Conservation (phyloP, 1,140 invertebrate genomes). For the Triops longicaudatus region DNA sequence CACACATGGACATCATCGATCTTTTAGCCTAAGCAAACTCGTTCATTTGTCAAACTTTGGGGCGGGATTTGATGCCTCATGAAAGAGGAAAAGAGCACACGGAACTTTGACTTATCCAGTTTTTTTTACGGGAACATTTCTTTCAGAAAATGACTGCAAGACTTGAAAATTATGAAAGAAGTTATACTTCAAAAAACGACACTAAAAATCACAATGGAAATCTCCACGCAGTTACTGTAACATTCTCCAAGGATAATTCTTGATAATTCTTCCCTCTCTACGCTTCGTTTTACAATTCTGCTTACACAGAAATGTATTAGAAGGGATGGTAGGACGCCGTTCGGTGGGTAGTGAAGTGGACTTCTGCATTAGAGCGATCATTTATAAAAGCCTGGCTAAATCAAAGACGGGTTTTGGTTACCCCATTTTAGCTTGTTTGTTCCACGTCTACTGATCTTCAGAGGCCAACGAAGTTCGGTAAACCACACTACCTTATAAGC, state of each 20-base stretch:
- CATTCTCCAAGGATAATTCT: no score
- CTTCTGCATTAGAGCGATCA: neutral
- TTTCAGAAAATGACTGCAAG: neutral
- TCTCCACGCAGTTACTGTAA: no score
- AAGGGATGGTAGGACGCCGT: no score
- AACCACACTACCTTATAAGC: neutral
- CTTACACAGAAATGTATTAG: neutral
- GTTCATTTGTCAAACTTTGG: neutral
- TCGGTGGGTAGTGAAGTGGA: neutral
- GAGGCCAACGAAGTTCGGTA: neutral
- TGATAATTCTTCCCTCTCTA: no score
- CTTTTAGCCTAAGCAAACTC: conserved; percentile 12
- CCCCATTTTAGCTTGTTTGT: neutral
- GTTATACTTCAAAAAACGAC: no score
- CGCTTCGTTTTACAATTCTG: neutral
- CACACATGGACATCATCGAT: neutral
- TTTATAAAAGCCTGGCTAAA: neutral
- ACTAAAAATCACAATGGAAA: no score
- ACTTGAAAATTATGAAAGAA: no score
- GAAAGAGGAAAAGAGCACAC: neutral
- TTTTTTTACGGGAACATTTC: neutral
- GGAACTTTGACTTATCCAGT: neutral
- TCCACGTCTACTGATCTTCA: neutral
- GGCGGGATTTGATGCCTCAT: neutral
- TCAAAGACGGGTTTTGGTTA: neutral